phyloP scores from a whole-genome alignment of 2,797 vertebrate genomes.

The Parotocinclus haroldoi region DNA sequence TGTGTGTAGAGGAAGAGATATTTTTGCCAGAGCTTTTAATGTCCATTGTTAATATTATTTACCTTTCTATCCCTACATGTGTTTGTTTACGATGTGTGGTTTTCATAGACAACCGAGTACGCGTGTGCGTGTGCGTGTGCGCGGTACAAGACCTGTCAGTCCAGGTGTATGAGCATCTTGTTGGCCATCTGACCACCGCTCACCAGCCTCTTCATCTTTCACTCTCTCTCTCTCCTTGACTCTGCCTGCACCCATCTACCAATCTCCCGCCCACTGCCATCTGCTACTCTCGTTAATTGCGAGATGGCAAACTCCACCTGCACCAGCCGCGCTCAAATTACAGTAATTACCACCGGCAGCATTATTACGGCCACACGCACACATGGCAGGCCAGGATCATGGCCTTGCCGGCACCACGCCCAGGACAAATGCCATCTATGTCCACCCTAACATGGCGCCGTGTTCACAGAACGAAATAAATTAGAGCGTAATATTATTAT shows the following conservation, averaged over 20 bases:
- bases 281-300: slow-evolving; percentile 78
- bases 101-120: no score
- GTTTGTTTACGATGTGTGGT: no score
- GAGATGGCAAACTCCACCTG: slow-evolving; percentile 77
- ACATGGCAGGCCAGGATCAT: slow-evolving; percentile 23
- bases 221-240: slow-evolving; percentile 38
- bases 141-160: slow-evolving; percentile 12
- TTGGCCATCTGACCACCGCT: slow-evolving; percentile 55
- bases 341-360: slow-evolving; percentile 69
- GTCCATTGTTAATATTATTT: no score
- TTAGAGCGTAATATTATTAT: no score
- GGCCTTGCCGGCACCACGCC: not conserved
- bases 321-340: slow-evolving; percentile 73
- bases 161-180: slow-evolving; percentile 34
- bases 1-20: no score
- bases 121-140: not conserved
- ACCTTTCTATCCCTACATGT: no score
- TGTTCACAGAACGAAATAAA: no score
- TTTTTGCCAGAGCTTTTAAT: no score
- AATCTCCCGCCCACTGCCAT: slow-evolving; percentile 74
- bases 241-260: slow-evolving; percentile 56
- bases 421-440: no score
- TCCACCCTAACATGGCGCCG: no score
- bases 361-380: slow-evolving; percentile 37
- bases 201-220: slow-evolving; percentile 49